These are phyloP conservation scores for Lepus oiostolus DNA, from an alignment of 2,797 vertebrate genomes.

Conservation along the genomic window DNA sequence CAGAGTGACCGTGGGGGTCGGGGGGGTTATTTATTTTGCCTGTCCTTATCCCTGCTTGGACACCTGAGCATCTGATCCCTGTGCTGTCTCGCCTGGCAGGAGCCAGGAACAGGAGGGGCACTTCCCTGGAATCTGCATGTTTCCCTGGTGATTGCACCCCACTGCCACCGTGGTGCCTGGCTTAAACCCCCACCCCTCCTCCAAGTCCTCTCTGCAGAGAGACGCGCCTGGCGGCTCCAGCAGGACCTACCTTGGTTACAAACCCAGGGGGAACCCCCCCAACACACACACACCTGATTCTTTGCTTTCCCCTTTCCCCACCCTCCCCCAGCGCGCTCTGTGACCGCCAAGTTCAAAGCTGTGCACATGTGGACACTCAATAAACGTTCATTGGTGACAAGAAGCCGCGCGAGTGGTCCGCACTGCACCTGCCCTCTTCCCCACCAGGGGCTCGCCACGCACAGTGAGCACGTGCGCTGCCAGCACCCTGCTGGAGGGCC, in stretches of 20 bases:
- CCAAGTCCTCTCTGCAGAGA: slow-evolving; percentile 78
- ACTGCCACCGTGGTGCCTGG: slow-evolving; percentile 80
- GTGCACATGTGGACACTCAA: slow-evolving; percentile 84
- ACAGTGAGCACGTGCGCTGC: not conserved
- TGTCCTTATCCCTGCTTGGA: slow-evolving; percentile 77
- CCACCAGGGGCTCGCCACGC: not conserved
- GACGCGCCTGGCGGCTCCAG: slow-evolving; percentile 82
- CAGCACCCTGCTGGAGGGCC: not conserved
- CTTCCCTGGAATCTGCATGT: slow-evolving; percentile 78
- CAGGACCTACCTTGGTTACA: slow-evolving; percentile 73
- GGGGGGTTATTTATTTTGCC: slow-evolving; percentile 82
- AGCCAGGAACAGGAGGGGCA: slow-evolving; percentile 71
- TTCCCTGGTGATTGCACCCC: slow-evolving; percentile 70
- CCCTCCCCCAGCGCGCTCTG: slow-evolving; percentile 71
- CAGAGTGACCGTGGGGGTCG: slow-evolving; percentile 70
- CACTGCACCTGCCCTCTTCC: not conserved
- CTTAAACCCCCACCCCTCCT: slow-evolving; percentile 71
- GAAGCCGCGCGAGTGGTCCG: slow-evolving; percentile 53
- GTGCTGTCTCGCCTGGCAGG: slow-evolving; percentile 71
- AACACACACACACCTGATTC: not conserved
- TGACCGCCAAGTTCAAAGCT: slow-evolving; percentile 82
- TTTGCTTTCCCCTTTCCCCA: slow-evolving; percentile 8
- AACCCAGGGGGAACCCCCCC: slow-evolving; percentile 33
- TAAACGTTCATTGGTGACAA: slow-evolving; percentile 82
- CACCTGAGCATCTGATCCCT: slow-evolving; percentile 68